Base-by-base conservation (phyloP, 2,888 invertebrate genomes). In the Diarsia mendica region DNA sequence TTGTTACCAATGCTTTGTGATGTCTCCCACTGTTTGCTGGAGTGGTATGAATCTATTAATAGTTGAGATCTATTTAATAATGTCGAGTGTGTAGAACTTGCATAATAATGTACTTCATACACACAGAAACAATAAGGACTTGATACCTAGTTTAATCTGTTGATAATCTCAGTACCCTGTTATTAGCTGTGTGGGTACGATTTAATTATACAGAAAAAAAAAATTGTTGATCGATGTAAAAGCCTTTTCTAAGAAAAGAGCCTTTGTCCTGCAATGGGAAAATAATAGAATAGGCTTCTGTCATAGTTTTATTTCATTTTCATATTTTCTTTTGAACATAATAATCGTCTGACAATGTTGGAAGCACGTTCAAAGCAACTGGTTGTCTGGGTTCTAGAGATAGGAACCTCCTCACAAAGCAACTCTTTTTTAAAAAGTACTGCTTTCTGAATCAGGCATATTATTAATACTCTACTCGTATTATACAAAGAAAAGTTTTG, bases 1-100 rank as follows among this genome's bases (percentile, higher is more conserved):
- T 80, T 74, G 80, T 80, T 75, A n/a, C n/a, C 49, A 58, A 20
- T 60, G 79, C 70, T 78, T 51, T 75, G 75, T 77, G n/a, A n/a
- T 72, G 73, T 63, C 28, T 63, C 6, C 3, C 33, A 6, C n/a
- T 80, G 28, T 63, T 48, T 63, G 48, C 74, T 61, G 20, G 48
- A 68, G 28, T 48, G 55, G 13, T 67, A 77, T 23, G 39, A 66
- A 79, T 13, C 53, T n/a, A 58, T 58, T 49, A 61, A n/a, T n/a
- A 28, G 60, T 51, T 33, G 51, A 60, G 44, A 53, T 48, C 33
- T 79, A 18, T 46, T 46, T 61, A 33, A 51, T 61, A 33, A 61
- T 23, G 4, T 15, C 18, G 28, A 28, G 18, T 39, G 53, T 53
- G 15, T n/a, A n/a, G 6, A 23, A 28, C 15, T 71, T 23, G 10